phyloP scores from a whole-genome alignment of 2,888 invertebrate species.

The Falcaria lacertinaria region DNA sequence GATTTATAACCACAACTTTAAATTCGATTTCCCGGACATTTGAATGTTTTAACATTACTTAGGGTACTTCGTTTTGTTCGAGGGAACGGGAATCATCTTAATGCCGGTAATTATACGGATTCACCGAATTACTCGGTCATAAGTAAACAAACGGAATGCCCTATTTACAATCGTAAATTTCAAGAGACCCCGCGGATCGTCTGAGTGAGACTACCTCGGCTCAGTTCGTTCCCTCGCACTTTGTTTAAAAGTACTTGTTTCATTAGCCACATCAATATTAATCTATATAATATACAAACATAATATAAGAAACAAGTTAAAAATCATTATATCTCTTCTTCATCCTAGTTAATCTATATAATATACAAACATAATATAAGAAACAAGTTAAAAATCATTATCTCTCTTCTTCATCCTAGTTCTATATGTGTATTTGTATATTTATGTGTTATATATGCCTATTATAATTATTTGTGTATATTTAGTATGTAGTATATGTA shows the following conservation, averaged over 20 bases:
- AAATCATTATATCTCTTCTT: no score
- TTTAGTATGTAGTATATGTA: no score
- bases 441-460: no score
- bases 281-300: not conserved
- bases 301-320: no score
- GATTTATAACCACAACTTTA: conserved; percentile 70
- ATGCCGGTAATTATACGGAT: conserved; percentile 79
- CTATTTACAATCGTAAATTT: conserved; percentile 78
- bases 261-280: not conserved
- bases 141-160: conserved; percentile 74
- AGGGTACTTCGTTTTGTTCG: conserved; percentile 53
- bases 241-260: not conserved
- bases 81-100: conserved; percentile 73
- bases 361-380: no score
- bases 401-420: no score
- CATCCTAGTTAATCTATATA: no score
- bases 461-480: no score
- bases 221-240: not conserved
- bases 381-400: no score
- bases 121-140: conserved; percentile 76
- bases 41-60: conserved; percentile 75
- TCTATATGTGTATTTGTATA: no score
- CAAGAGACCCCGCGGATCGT: conserved; percentile 14
- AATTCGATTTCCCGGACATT: conserved; percentile 64
- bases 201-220: not conserved